Conservation (phyloP, 2,113 vertebrate species). For the Dryoscopus gambensis region DNA sequence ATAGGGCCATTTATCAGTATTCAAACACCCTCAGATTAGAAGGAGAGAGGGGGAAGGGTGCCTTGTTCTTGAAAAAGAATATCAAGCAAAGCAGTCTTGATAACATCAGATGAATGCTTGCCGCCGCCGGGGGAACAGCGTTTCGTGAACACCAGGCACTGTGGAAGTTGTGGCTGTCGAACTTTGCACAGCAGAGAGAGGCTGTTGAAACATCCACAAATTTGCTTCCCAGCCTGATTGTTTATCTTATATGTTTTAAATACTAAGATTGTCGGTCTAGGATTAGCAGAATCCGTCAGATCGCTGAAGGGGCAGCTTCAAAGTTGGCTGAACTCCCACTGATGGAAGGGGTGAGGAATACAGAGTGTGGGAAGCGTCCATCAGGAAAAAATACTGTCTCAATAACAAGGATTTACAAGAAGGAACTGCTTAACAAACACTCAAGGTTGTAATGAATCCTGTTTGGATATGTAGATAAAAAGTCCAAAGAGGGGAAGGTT, state of each 20-base stretch:
- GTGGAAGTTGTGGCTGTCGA: not conserved
- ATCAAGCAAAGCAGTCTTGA: not conserved
- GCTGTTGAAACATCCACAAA: not conserved
- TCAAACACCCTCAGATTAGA: not conserved
- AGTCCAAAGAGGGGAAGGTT: not conserved
- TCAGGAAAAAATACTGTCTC: not conserved
- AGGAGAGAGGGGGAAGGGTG: not conserved
- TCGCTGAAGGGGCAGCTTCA: not conserved
- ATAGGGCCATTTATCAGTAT: not conserved
- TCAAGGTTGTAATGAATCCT: not conserved
- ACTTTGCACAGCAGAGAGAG: not conserved
- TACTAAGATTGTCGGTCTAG: not conserved
- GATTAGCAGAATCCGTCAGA: not conserved
- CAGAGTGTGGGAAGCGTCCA: accelerated
- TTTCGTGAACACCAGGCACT: not conserved
- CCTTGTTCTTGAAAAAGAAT: not conserved
- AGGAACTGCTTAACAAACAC: not conserved
- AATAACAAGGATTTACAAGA: not conserved
- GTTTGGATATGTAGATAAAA: not conserved
- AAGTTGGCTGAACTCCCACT: not conserved
- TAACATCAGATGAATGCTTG: not conserved
- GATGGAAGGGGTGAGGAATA: not conserved
- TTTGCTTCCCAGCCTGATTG: not conserved
- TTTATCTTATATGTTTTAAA: not conserved
- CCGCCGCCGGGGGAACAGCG: accelerated